Evolutionary conservation across 2,113 vertebrate genomes (phyloP), one percentile per base, ranked within the genome.

Genomic region (Oryzias woworae): DNA sequence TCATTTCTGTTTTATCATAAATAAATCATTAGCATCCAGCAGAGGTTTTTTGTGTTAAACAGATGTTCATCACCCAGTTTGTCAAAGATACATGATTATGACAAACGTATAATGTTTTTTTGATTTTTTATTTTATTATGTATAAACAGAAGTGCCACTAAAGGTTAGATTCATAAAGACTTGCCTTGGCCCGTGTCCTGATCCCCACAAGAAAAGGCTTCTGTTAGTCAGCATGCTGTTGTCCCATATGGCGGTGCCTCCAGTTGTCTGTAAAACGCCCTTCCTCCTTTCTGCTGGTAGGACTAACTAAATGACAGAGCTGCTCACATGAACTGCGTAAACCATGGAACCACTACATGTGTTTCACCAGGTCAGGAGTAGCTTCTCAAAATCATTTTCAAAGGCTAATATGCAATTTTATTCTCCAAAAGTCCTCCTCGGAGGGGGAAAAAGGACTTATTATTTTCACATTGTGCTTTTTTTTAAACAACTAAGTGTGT

Each of bases 231-330:
- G 59, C 78, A 73, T 79, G 75, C 78, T 82, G 82, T 77, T 66
- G 77, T 81, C 74, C 81, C 83, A 84, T 87, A 82, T 83, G 83
- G 71, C 66, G 45, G 58, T 76, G 16, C 36, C 48, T 36, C 43
- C 56, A 59, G 63, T 77, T 58, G 14, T 71, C 63, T 66, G 69
- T 70, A 69, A 49, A 42, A 36, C 8, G 31, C 31, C 70, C 60
- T 47, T 66, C 58, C 68, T 74, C 52, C 45, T 50, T n/a, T 77
- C 56, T 67, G 43, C 59, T 58, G 45, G 48, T 66, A 42, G 62
- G 45, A 58, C 51, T 69, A 47, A 75, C 66, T 59, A 59, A 78
- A 69, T 31, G 47, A 42, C 63, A 15, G 73, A 48, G 28, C 70
- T 52, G 55, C 14, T 72, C 63, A 63, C 4, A 7, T 79, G 74